Evolutionary conservation across 2,888 invertebrate species (phyloP), one percentile per base, ranked within the genome.

Genomic region (Proisotoma minuta): DNA sequence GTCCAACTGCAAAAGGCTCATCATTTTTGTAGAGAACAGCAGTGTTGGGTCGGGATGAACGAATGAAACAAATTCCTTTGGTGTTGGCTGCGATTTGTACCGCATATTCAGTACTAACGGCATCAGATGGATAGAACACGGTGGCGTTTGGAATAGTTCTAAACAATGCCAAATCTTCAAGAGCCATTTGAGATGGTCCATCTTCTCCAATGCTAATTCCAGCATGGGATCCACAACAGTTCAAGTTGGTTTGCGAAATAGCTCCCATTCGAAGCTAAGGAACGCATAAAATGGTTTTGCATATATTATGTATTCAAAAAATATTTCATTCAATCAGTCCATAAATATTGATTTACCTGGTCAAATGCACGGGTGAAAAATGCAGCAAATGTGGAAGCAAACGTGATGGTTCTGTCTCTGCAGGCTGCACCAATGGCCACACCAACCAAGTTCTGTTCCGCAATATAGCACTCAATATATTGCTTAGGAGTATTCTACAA

Each of bases 121-220:
- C 99, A 80, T 99, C 99, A 40, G 88, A 79, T 1, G 86, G 86
- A 75, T 86, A 86, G 77, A 86, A 85, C 18, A 87, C 84, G 2
- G 84, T 84, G 34, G 81, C 78, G n/a, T 80, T 88, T 58, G 97
- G 94, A 70, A 99, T 84, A 3, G 90, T 79, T 47, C 98, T 84
- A 86, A 99, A 99, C 83, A 99, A 84, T 1, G 95, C 91, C 62
- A 99, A 78, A 79, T 99, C 99, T 81, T 99, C 99, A n/a, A 99
- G 83, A 3, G 94, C 99, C 99, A 99, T 99, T 82, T 99, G 99
- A 60, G 93, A 93, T 20, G 99, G 98, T 0, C 98, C 98, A 80
- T 98, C 98, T 81, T 97, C 97, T 29, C 97, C 99, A 80, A 99
- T 99, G 76, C 94, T 94, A 23, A 97, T 89, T 48, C 99, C 99